A percentile compares a stretch with the other conserved stretches of the same genome.
Conservation (phyloP, 2,113 vertebrate genomes). For the Neotoma lepida region DNA sequence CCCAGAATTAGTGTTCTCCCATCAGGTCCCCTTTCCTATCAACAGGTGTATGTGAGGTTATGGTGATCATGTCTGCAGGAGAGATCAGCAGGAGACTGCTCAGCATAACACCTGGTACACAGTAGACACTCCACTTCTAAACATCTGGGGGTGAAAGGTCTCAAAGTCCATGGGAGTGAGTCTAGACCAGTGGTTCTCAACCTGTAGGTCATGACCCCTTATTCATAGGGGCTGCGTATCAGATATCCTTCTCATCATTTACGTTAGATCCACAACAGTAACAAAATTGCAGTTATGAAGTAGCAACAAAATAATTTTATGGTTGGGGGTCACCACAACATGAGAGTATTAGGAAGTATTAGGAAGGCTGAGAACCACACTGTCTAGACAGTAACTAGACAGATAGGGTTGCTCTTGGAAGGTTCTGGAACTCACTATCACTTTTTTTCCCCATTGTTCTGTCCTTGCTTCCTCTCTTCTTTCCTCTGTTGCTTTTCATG, state of each 20-base stretch:
- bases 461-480: not conserved
- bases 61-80: not conserved
- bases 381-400: not conserved
- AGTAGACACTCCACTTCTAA: not conserved
- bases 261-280: not conserved
- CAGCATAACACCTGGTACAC: not conserved
- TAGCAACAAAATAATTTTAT: not conserved
- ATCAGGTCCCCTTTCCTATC: not conserved
- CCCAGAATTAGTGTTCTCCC: not conserved
- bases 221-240: not conserved
- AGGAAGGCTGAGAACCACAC: not conserved
- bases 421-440: not conserved
- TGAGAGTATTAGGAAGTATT: not conserved
- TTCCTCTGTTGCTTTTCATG: not conserved
- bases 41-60: not conserved
- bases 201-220: not conserved
- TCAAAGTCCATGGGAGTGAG: not conserved
- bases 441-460: fast-evolving
- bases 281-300: not conserved
- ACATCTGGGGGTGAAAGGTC: not conserved
- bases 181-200: not conserved
- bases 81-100: not conserved
- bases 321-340: not conserved
- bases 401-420: not conserved
- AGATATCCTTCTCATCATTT: not conserved